Evolutionary conservation across 2,113 vertebrate genomes (phyloP).

Genomic region (Phrynosoma blainvillii): DNA sequence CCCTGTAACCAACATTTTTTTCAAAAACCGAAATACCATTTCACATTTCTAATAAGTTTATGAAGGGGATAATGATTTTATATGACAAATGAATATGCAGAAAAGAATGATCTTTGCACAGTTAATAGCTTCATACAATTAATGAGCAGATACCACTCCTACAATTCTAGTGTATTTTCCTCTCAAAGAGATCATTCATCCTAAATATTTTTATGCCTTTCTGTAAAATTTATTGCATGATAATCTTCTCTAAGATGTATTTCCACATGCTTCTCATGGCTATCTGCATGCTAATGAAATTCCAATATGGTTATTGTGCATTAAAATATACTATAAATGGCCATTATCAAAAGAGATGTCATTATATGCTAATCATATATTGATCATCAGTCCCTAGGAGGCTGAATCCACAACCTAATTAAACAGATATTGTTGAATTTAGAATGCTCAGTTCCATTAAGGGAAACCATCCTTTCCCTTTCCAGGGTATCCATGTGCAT

Average conservation of each 20-base stretch:
- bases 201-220: conserved; percentile 65
- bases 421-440: conserved; percentile 19
- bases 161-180: conserved; percentile 64
- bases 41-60: conserved; percentile 71
- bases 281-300: conserved; percentile 60
- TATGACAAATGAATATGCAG: conserved; percentile 67
- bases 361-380: conserved; percentile 34
- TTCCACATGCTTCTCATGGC: conserved; percentile 51
- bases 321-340: conserved; percentile 43
- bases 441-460: background rate
- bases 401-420: conserved; percentile 22
- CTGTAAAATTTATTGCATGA: conserved; percentile 56
- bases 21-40: conserved; percentile 58
- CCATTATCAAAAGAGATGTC: conserved; percentile 32
- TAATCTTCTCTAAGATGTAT: conserved; percentile 59
- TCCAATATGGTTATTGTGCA: conserved; percentile 28
- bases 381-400: conserved; percentile 7
- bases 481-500: background rate
- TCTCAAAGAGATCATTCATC: conserved; percentile 57
- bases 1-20: conserved; percentile 67
- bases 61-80: conserved; percentile 71
- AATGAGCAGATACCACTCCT: conserved; percentile 65
- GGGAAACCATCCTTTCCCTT: background rate
- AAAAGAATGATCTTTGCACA: conserved; percentile 62
- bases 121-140: conserved; percentile 66